Percentiles rank a stretch among this genome's conserved stretches.
These are phyloP conservation scores for Clarias magur DNA, from an alignment of 2,113 vertebrate species.

Conservation along the genomic window DNA sequence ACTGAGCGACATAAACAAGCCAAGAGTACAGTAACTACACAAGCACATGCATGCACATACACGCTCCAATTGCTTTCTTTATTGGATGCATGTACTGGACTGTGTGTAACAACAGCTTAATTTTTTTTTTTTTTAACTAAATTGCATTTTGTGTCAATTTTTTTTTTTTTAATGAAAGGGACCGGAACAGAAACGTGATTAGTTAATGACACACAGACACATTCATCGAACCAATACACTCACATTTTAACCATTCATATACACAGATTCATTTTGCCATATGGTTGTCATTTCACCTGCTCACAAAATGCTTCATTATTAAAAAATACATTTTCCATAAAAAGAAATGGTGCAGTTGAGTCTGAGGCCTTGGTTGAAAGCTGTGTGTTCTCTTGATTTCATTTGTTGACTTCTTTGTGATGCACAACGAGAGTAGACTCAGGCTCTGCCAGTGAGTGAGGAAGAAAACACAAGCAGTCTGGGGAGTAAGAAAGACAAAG, in stretches of 20 bases:
- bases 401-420: conserved; percentile 55
- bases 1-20: conserved; percentile 93
- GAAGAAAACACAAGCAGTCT: conserved; percentile 39
- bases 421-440: conserved; percentile 25
- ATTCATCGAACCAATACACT: background rate
- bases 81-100: background rate
- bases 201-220: background rate
- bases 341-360: background rate
- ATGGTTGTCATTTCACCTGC: background rate
- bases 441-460: conserved; percentile 3
- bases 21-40: conserved; percentile 49
- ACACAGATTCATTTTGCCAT: background rate
- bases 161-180: background rate
- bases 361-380: background rate
- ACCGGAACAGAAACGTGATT: background rate
- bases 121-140: background rate
- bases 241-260: background rate
- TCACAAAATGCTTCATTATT: background rate
- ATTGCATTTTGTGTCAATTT: background rate
- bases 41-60: conserved; percentile 66
- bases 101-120: background rate
- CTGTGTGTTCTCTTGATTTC: conserved; percentile 56
- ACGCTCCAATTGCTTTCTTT: background rate
- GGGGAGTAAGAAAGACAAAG: background rate
- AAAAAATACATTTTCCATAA: background rate